Percentiles rank a stretch among this genome's conserved stretches.
phyloP scores from a whole-genome alignment of 1,140 invertebrate genomes.

The Drosophila albomicans region DNA sequence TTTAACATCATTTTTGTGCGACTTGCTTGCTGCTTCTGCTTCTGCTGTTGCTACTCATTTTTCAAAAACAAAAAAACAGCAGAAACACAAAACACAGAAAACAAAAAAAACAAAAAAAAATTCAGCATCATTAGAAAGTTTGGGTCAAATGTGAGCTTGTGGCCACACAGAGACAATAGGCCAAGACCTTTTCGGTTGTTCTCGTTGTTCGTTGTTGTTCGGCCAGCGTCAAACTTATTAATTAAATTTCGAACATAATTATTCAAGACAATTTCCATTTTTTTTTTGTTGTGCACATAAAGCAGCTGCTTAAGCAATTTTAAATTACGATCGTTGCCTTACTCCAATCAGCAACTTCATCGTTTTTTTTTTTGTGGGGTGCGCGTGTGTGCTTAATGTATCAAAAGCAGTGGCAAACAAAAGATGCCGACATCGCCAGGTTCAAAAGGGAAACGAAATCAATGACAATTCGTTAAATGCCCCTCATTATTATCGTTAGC shows the following conservation, averaged over 20 bases:
- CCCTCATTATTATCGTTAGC: conserved; percentile 49
- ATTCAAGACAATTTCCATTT: conserved; percentile 45
- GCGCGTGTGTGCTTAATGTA: conserved; percentile 61
- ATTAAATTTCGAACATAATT: conserved; percentile 74
- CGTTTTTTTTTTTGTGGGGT: neutral
- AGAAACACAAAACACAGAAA: conserved; percentile 36
- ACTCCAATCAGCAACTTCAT: conserved; percentile 7
- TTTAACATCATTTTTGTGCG: conserved; percentile 43
- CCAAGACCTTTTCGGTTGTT: conserved; percentile 52
- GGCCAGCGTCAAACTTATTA: conserved; percentile 67
- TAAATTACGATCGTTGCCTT: conserved; percentile 65
- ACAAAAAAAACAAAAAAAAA: conserved; percentile 41
- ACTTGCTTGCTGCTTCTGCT: neutral
- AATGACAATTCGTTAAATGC: conserved; percentile 79
- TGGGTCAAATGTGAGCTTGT: conserved; percentile 53
- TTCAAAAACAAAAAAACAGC: conserved; percentile 34
- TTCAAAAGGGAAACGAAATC: conserved; percentile 69
- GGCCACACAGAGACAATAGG: conserved; percentile 52
- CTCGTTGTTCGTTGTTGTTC: conserved; percentile 21
- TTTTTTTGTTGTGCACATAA: neutral
- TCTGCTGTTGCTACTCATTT: conserved; percentile 45
- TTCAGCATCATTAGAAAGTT: conserved; percentile 59
- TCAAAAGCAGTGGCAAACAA: conserved; percentile 60
- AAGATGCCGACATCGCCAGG: conserved; percentile 30
- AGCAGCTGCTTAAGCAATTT: conserved; percentile 54